Conservation (phyloP, 2,888 invertebrate species). For the Pterostichus niger region DNA sequence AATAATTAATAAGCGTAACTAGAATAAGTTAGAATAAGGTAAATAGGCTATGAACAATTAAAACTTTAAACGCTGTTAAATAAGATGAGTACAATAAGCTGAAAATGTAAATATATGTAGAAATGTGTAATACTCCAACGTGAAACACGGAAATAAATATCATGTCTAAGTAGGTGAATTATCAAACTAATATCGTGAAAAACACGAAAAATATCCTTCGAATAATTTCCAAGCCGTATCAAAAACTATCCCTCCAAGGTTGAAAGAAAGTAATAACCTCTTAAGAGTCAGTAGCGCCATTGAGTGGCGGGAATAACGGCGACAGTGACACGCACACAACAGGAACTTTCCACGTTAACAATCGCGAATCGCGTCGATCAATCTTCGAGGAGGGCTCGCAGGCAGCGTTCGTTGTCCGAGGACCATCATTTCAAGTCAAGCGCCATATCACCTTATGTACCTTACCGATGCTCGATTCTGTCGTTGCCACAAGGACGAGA, state of each 20-base stretch:
- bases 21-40: too few species aligned
- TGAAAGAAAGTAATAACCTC: constrained; percentile 3
- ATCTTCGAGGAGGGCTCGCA: neutral
- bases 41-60: too few species aligned
- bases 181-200: too few species aligned
- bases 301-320: neutral
- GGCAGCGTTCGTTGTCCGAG: neutral
- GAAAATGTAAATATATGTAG: too few species aligned
- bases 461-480: neutral
- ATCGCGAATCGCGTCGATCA: constrained; percentile 24
- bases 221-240: neutral
- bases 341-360: constrained; percentile 29
- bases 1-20: too few species aligned
- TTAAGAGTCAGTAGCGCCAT: neutral
- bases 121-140: too few species aligned
- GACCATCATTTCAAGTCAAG: constrained; percentile 26
- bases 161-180: too few species aligned
- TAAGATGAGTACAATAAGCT: too few species aligned
- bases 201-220: neutral
- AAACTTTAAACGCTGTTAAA: too few species aligned
- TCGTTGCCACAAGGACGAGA: neutral
- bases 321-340: constrained; percentile 29
- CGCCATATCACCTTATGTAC: constrained; percentile 2
- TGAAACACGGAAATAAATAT: too few species aligned
- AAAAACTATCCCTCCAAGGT: neutral